A percentile compares a stretch with the other conserved stretches of the same genome.
These are phyloP conservation scores for Cyanoliseus patagonus DNA, from an alignment of 2,113 vertebrate species.

Conservation along the genomic window DNA sequence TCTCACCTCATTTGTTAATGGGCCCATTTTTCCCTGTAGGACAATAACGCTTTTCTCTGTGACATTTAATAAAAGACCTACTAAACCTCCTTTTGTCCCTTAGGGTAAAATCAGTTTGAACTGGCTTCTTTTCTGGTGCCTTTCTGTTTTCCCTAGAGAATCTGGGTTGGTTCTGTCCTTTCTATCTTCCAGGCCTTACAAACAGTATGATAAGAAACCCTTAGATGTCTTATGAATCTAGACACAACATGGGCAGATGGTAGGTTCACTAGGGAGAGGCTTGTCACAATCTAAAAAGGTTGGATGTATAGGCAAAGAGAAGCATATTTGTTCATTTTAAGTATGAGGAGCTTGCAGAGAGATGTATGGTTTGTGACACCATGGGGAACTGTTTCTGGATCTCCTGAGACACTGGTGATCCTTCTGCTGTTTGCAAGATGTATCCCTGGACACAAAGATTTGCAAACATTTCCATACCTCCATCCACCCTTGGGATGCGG, in stretches of 20 bases:
- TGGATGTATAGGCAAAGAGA: neutral
- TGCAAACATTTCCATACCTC: neutral
- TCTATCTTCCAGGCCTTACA: neutral
- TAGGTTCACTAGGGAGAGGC: neutral
- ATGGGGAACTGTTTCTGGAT: neutral
- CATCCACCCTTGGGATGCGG: neutral
- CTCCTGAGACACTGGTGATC: neutral
- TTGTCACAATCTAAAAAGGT: neutral
- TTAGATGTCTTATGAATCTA: neutral
- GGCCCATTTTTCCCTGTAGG: neutral
- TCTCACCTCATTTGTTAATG: conserved; percentile 45
- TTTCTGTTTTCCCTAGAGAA: neutral
- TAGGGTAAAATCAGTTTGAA: conserved; percentile 6
- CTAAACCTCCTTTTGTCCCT: conserved; percentile 7
- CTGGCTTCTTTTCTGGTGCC: neutral
- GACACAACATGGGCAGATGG: neutral
- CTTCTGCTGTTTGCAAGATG: neutral
- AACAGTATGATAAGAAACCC: neutral
- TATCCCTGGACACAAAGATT: neutral
- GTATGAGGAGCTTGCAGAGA: neutral
- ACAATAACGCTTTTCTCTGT: neutral
- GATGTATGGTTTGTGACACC: fast-evolving
- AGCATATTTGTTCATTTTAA: neutral
- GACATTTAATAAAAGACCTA: neutral
- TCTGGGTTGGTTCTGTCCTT: neutral